phyloP scores from a whole-genome alignment of 2,888 invertebrate species.

The Bombylius major region DNA sequence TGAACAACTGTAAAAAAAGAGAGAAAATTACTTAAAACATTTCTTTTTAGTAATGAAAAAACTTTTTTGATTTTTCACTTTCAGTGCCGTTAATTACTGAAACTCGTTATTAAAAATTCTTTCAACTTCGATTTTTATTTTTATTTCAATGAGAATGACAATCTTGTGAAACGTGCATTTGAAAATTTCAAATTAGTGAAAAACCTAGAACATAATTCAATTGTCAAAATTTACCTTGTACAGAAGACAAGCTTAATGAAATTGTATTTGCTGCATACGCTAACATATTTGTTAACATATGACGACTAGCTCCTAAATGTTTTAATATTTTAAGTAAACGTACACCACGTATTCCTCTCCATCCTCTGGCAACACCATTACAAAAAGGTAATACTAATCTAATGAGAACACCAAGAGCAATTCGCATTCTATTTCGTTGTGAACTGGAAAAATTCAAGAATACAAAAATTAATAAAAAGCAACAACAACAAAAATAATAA shows the following conservation, averaged over 20 bases:
- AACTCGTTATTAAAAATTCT: no score
- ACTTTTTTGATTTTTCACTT: no score
- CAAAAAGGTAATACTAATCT: conserved; percentile 31
- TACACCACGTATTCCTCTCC: conserved; percentile 31
- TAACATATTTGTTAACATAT: conserved; percentile 29
- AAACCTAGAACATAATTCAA: neutral
- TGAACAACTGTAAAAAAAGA: conserved; percentile 14
- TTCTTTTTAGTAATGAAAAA: no score
- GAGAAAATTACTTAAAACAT: neutral
- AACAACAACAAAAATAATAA: no score
- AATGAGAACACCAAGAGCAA: conserved; percentile 31
- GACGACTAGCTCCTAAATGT: conserved; percentile 28
- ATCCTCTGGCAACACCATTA: conserved; percentile 30
- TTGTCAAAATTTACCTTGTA: conserved; percentile 26
- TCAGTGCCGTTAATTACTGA: no score
- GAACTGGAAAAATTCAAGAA: conserved; percentile 17
- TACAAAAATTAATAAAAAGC: no score
- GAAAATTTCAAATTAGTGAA: conserved; percentile 3
- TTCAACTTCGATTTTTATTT: no score
- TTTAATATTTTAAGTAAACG: conserved; percentile 26
- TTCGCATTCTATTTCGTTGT: conserved; percentile 27
- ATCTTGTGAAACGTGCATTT: conserved; percentile 26
- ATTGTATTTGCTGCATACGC: conserved; percentile 35
- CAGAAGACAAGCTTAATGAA: conserved; percentile 31
- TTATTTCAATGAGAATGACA: no score